Evolutionary conservation across 2,113 vertebrate species (phyloP).

Genomic region (Lagopus muta): DNA sequence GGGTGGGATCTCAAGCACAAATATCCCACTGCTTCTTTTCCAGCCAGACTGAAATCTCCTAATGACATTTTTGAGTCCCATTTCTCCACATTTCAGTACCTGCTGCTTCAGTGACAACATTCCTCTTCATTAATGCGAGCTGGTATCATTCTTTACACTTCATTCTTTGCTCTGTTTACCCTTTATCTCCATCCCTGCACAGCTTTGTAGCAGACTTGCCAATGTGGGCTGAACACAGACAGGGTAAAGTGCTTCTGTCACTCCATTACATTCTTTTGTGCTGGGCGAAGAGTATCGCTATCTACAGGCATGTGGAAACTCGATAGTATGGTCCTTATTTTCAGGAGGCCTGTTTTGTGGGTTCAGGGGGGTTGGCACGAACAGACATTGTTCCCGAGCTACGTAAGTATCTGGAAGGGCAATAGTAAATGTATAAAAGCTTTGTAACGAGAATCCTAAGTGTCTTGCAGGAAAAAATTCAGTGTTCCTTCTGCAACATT

Average conservation of each 20-base stretch:
- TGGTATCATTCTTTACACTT: not conserved
- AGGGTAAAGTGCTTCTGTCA: rapidly evolving
- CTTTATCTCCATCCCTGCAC: not conserved
- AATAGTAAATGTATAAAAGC: not conserved
- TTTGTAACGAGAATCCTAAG: not conserved
- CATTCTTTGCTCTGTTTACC: not conserved
- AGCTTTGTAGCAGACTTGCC: not conserved
- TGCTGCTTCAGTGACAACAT: not conserved
- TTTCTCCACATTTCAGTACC: not conserved
- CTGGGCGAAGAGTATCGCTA: not conserved
- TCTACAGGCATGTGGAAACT: not conserved
- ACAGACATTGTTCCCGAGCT: not conserved
- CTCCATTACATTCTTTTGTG: not conserved
- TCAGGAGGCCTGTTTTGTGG: not conserved
- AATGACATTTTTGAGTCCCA: rapidly evolving
- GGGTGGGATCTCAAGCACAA: not conserved
- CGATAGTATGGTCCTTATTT: not conserved
- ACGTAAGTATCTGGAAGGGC: not conserved
- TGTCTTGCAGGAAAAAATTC: not conserved
- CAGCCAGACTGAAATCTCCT: not conserved
- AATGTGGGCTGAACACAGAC: rapidly evolving
- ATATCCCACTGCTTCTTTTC: not conserved
- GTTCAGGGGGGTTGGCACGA: not conserved
- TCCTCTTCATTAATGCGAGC: not conserved
- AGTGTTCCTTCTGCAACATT: not conserved